Conservation (phyloP, 2,797 vertebrate species). For the Masticophis lateralis region DNA sequence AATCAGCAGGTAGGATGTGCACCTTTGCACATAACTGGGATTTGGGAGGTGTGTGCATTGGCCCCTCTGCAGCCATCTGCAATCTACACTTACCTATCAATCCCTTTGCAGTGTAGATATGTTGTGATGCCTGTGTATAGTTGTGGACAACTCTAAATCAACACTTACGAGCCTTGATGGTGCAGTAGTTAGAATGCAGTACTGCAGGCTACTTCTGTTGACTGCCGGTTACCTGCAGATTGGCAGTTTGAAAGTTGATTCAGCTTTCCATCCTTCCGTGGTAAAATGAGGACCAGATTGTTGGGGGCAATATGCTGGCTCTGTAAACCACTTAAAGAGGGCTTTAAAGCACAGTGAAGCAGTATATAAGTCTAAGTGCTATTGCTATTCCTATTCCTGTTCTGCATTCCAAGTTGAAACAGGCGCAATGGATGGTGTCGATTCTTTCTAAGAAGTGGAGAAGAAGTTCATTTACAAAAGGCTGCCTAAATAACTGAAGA, state of each 20-base stretch:
- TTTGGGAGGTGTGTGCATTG: neutral
- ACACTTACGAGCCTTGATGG: neutral
- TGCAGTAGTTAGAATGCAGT: no score
- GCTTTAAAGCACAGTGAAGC: no score
- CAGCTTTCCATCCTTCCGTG: no score
- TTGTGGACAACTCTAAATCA: neutral
- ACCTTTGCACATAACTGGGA: neutral
- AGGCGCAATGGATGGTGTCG: neutral
- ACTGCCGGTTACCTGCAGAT: no score
- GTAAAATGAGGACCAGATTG: no score
- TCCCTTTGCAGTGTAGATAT: neutral
- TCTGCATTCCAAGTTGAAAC: neutral
- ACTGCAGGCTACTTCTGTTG: no score
- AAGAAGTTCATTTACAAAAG: neutral
- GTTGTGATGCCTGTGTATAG: neutral
- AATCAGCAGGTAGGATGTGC: neutral
- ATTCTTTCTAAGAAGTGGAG: neutral
- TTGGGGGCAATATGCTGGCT: no score
- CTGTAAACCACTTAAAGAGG: no score
- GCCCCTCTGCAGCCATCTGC: neutral
- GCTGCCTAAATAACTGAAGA: neutral
- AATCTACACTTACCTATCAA: neutral
- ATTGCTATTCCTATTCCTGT: neutral
- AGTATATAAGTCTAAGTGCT: no score
- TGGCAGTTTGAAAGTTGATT: no score